Percentiles rank a stretch among this genome's conserved stretches.
Conservation (phyloP, 1,140 invertebrate genomes). For the Megalonaias nervosa region DNA sequence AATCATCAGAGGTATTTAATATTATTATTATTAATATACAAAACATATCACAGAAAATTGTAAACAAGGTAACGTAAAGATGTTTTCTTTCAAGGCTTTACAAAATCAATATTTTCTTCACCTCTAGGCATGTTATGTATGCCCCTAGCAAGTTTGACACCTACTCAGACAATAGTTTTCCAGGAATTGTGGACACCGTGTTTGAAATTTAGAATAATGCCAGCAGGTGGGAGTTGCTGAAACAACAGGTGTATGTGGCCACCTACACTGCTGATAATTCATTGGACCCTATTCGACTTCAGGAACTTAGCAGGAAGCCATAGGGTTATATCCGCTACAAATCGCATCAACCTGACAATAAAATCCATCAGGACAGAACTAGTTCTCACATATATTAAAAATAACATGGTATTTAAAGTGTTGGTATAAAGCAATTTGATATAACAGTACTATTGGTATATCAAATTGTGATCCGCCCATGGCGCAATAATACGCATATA, state of each 20-base stretch:
- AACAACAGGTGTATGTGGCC: conserved; percentile 41
- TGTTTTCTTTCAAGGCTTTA: neutral
- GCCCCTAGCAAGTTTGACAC: conserved; percentile 37
- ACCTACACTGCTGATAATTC: conserved; percentile 38
- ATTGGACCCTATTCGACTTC: conserved; percentile 36
- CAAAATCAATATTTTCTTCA: neutral
- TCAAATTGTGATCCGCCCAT: no score
- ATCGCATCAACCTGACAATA: no score
- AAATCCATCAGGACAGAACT: no score
- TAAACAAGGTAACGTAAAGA: no score
- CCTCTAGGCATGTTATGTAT: conserved; percentile 43
- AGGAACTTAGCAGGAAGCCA: neutral
- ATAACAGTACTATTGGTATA: no score
- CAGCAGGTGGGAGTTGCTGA: conserved; percentile 35
- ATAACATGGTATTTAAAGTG: no score
- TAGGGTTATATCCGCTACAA: neutral
- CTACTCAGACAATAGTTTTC: conserved; percentile 42
- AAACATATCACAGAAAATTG: no score
- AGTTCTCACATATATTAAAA: no score
- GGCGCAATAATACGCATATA: no score
- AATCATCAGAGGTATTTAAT: no score
- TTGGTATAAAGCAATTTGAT: no score
- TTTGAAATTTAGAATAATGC: conserved; percentile 29
- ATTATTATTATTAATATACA: no score
- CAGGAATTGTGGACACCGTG: conserved; percentile 41